These are phyloP conservation scores for Dicerorhinus sumatrensis DNA, from an alignment of 2,113 vertebrate genomes.

Conservation along the genomic window DNA sequence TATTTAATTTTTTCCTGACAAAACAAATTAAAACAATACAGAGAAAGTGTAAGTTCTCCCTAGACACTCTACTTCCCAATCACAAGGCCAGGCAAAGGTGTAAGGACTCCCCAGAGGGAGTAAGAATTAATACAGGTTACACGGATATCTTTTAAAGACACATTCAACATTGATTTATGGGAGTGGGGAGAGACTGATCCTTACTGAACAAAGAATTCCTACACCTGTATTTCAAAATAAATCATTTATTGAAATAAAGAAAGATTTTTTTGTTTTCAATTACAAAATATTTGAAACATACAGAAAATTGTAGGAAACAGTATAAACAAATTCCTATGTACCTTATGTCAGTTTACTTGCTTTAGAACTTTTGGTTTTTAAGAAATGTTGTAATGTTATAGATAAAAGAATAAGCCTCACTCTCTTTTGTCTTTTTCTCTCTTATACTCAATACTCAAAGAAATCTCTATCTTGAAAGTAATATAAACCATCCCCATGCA, in stretches of 20 bases:
- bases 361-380: neutral
- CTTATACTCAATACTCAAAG: neutral
- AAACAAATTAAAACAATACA: neutral
- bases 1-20: neutral
- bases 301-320: neutral
- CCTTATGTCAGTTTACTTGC: neutral
- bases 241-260: neutral
- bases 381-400: neutral
- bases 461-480: neutral
- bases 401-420: neutral
- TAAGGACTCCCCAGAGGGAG: neutral
- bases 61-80: neutral
- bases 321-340: neutral
- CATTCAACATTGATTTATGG: neutral
- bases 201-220: neutral
- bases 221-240: neutral
- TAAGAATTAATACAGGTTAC: neutral
- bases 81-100: neutral
- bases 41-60: neutral
- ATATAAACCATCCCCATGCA: neutral
- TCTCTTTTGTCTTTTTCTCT: neutral
- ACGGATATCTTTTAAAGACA: neutral
- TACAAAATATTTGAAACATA: neutral
- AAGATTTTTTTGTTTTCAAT: neutral
- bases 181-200: neutral